Conservation (phyloP, 2,888 invertebrate genomes). For the Onchidella celtica region DNA sequence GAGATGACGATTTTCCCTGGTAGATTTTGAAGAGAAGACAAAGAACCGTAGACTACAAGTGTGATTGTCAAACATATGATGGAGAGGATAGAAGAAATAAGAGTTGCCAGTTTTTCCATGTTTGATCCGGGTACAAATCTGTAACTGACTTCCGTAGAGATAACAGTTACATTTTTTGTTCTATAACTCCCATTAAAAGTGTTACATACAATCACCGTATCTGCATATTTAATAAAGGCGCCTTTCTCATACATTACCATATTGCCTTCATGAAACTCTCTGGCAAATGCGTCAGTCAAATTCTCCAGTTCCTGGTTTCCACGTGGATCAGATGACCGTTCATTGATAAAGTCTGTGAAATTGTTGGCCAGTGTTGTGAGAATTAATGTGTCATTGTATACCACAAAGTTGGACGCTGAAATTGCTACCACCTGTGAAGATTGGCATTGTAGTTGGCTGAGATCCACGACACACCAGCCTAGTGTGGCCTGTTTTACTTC, state of each 20-base stretch:
- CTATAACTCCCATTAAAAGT: not conserved
- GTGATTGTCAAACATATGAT: conserved; percentile 24
- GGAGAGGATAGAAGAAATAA: conserved; percentile 18
- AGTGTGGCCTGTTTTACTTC: not conserved
- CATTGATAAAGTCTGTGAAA: not conserved
- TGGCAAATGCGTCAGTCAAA: not conserved
- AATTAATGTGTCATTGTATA: not conserved
- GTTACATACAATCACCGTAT: conserved; percentile 1
- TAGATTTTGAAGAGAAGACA: conserved; percentile 43
- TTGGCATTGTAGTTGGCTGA: not conserved
- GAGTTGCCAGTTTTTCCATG: conserved; percentile 5
- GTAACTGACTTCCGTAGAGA: too few relatives aligned
- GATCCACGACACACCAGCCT: conserved; percentile 15
- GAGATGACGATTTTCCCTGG: conserved; percentile 53
- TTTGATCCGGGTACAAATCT: conserved; percentile 3
- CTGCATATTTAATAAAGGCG: not conserved
- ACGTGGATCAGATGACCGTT: not conserved
- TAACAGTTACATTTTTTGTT: not conserved
- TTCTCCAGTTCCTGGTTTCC: not conserved
- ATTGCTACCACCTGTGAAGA: not conserved
- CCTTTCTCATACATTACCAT: not conserved
- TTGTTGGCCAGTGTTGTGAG: not conserved
- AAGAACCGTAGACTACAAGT: conserved; percentile 31
- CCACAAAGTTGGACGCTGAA: not conserved
- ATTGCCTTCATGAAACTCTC: not conserved